Evolutionary conservation across 2,888 invertebrate genomes (phyloP).

Genomic region (Exocentrus adspersus): DNA sequence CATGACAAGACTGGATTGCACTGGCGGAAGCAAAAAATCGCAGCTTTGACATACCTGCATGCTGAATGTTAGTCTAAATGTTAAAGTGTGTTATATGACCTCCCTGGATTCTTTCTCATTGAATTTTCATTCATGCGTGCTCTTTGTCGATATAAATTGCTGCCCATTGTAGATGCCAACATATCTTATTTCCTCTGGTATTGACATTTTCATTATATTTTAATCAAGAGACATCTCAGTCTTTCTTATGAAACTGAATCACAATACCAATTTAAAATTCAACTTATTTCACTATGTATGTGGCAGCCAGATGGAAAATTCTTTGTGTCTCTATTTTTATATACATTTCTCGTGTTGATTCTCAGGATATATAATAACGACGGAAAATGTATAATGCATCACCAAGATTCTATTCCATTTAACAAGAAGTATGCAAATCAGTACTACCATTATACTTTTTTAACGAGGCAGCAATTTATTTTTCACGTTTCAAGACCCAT

Average conservation of each 20-base stretch:
- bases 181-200: not conserved
- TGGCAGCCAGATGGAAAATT: not conserved
- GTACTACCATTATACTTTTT: no score
- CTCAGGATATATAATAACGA: no score
- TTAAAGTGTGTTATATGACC: constrained; percentile 26
- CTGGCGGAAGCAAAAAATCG: constrained; percentile 21
- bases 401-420: no score
- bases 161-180: not conserved
- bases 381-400: no score
- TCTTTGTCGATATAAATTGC: constrained; percentile 20
- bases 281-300: not conserved
- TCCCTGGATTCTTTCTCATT: constrained; percentile 28
- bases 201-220: not conserved
- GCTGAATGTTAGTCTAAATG: constrained; percentile 33
- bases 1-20: constrained; percentile 19
- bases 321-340: not conserved
- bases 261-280: not conserved
- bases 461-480: constrained; percentile 15
- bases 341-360: not conserved
- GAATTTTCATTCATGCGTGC: constrained; percentile 25
- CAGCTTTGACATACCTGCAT: constrained; percentile 40
- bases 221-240: not conserved
- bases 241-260: not conserved
- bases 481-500: constrained; percentile 7
- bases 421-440: no score